Evolutionary conservation across 2,888 invertebrate species (phyloP).

Genomic region (Eupithecia inturbata): DNA sequence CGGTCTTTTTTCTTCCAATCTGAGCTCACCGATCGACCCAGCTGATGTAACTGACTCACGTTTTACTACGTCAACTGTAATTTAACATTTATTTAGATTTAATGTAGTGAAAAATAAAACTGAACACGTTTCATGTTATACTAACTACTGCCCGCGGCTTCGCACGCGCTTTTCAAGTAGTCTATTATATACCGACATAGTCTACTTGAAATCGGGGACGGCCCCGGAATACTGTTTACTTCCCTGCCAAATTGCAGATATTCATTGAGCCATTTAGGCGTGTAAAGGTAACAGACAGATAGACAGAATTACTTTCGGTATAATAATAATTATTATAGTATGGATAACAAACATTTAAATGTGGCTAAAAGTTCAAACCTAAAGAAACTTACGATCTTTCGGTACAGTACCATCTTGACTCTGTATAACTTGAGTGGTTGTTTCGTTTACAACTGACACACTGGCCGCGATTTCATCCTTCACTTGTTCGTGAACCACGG

Average conservation of each 20-base stretch:
- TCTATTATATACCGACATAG: too few species aligned
- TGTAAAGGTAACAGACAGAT: too few species aligned
- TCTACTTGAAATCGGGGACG: too few species aligned
- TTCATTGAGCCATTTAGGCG: too few species aligned
- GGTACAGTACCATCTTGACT: neutral
- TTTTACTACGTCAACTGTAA: conserved; percentile 64
- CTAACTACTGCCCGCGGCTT: too few species aligned
- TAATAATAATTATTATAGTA: too few species aligned
- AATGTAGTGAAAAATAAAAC: neutral
- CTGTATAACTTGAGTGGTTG: conserved; percentile 1
- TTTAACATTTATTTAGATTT: neutral
- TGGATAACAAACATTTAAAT: too few species aligned
- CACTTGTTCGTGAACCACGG: conserved; percentile 57
- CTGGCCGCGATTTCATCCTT: conserved; percentile 49
- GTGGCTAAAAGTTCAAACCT: too few species aligned
- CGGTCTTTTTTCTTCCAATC: conserved; percentile 76
- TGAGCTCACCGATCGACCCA: conserved; percentile 73
- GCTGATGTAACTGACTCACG: conserved; percentile 79
- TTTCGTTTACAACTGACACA: conserved; percentile 32
- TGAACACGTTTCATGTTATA: neutral
- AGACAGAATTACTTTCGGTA: too few species aligned
- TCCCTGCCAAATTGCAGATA: too few species aligned
- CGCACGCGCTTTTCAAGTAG: too few species aligned
- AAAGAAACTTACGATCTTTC: conserved; percentile 24
- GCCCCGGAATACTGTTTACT: too few species aligned